These are phyloP conservation scores for Pterocles gutturalis DNA, from an alignment of 2,113 vertebrate species.

Conservation along the genomic window DNA sequence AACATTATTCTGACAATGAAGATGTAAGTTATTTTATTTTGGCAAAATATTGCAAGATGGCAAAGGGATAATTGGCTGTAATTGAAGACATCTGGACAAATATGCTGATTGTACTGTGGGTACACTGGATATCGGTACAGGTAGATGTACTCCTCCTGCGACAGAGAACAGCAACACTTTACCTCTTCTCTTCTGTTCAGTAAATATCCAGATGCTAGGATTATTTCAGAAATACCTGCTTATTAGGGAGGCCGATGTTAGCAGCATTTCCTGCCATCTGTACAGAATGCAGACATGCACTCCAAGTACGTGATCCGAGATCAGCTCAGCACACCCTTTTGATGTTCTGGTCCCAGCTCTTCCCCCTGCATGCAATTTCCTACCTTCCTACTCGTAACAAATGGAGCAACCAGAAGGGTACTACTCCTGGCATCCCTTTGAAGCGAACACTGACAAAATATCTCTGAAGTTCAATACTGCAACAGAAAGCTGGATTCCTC, in stretches of 20 bases:
- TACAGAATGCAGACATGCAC: background rate
- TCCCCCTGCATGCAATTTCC: background rate
- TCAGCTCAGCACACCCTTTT: background rate
- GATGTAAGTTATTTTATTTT: background rate
- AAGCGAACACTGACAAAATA: background rate
- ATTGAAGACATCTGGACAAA: background rate
- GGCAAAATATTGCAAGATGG: background rate
- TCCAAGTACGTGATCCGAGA: background rate
- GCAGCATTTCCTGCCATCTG: background rate
- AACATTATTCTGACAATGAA: background rate
- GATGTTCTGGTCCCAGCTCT: background rate
- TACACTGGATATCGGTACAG: background rate
- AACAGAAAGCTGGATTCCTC: background rate
- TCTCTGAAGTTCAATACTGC: background rate
- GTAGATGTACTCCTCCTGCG: background rate
- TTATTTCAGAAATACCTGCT: background rate
- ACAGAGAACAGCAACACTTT: background rate
- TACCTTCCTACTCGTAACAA: background rate
- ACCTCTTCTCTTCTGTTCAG: background rate
- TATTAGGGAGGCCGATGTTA: accelerated
- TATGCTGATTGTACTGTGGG: background rate
- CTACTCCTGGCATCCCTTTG: background rate
- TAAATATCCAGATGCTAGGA: background rate
- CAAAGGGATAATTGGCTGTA: background rate
- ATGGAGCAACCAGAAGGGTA: background rate